Conservation (phyloP, 1,140 invertebrate species). For the Epicauta chinensis region DNA sequence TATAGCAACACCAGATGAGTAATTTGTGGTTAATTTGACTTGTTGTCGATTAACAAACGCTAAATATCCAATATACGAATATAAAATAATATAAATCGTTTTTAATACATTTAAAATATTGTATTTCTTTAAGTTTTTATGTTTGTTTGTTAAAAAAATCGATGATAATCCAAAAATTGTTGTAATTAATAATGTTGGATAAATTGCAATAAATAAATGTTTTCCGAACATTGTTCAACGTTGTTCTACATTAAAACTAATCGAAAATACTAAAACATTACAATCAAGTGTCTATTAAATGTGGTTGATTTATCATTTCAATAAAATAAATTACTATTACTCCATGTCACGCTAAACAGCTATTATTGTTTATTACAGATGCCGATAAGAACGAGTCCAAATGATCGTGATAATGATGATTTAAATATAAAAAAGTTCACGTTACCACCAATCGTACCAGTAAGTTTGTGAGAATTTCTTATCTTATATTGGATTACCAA, state of each 20-base stretch:
- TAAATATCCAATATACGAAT: background rate
- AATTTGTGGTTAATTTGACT: background rate
- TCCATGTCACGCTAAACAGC: too few relatives aligned
- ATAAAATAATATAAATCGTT: conserved; percentile 1
- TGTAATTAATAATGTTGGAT: conserved; percentile 3
- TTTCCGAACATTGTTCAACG: too few relatives aligned
- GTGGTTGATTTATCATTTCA: too few relatives aligned
- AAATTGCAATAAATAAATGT: background rate
- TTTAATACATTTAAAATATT: conserved; percentile 3
- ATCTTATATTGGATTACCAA: too few relatives aligned
- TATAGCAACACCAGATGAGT: conserved; percentile 2
- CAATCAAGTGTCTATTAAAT: too few relatives aligned
- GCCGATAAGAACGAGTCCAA: too few relatives aligned
- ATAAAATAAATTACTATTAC: too few relatives aligned
- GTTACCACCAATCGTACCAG: conserved; percentile 14
- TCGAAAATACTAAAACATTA: too few relatives aligned
- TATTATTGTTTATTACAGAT: too few relatives aligned
- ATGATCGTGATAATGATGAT: conserved; percentile 6
- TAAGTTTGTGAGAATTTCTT: too few relatives aligned
- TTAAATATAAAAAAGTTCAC: conserved; percentile 10
- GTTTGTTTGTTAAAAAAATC: background rate
- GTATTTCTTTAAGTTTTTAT: conserved; percentile 6
- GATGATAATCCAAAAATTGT: background rate
- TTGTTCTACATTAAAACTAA: too few relatives aligned
- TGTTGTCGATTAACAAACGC: background rate